A percentile compares a stretch with the other conserved stretches of the same genome.
phyloP scores from a whole-genome alignment of 2,113 vertebrate genomes.

The Pseudolaguvia tuberculata region DNA sequence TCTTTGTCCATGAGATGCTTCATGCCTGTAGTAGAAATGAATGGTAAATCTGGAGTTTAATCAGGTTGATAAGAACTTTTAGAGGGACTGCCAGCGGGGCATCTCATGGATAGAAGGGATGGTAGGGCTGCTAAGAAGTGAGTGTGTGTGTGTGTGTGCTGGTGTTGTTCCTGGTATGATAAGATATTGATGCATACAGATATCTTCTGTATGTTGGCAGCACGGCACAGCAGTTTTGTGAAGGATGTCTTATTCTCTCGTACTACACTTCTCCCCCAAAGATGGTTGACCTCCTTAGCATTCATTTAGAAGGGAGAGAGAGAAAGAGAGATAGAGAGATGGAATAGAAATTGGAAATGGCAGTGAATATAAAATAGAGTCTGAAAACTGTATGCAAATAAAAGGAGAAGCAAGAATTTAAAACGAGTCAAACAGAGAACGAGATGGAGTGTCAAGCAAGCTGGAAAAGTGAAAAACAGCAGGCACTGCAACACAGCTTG shows the following conservation, averaged over 20 bases:
- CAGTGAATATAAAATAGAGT: conserved; percentile 18
- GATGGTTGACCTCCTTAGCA: conserved; percentile 40
- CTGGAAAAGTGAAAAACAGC: conserved; percentile 16
- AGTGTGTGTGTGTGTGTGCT: conserved; percentile 17
- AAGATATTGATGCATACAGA: conserved; percentile 11
- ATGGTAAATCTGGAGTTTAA: too few species aligned
- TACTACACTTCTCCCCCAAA: conserved; percentile 37
- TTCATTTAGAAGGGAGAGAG: conserved; percentile 36
- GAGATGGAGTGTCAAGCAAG: conserved; percentile 7
- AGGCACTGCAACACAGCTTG: conserved; percentile 45
- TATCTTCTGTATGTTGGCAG: conserved; percentile 29
- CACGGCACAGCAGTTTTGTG: conserved; percentile 26
- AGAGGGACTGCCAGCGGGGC: conserved; percentile 5
- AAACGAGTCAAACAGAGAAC: conserved; percentile 24
- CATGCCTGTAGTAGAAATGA: too few species aligned
- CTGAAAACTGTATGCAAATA: not conserved
- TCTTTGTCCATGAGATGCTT: too few species aligned
- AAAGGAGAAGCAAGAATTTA: conserved; percentile 6
- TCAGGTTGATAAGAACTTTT: too few species aligned
- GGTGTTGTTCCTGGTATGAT: conserved; percentile 35
- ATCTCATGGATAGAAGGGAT: conserved; percentile 13
- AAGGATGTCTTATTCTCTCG: conserved; percentile 41
- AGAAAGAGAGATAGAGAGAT: conserved; percentile 10
- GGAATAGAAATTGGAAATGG: too few species aligned
- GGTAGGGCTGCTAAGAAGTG: not conserved